Conservation (phyloP, 2,113 vertebrate genomes). For the Sinocyclocheilus rhinocerous region DNA sequence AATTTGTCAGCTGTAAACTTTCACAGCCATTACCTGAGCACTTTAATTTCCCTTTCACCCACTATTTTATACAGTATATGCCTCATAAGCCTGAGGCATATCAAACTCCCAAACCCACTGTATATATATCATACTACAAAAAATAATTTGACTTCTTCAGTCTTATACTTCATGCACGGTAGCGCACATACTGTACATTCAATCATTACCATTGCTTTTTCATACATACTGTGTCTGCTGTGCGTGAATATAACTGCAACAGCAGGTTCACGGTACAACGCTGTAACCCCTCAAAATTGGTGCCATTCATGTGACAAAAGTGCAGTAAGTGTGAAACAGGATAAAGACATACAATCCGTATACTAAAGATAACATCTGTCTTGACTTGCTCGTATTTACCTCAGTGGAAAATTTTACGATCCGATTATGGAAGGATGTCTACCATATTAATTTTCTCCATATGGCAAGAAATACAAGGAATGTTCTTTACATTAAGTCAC, state of each 20-base stretch:
- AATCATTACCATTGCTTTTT: background rate
- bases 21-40: background rate
- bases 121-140: background rate
- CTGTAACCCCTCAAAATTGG: background rate
- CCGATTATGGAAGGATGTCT: background rate
- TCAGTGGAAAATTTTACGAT: background rate
- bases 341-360: background rate
- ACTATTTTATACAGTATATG: background rate
- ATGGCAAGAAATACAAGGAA: background rate
- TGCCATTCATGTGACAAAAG: background rate
- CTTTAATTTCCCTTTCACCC: background rate
- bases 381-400: background rate
- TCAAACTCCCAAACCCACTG: background rate
- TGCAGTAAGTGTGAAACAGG: background rate
- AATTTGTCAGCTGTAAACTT: background rate
- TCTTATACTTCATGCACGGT: background rate
- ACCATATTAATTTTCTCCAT: background rate
- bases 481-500: background rate
- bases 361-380: background rate
- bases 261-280: background rate
- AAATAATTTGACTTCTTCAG: background rate
- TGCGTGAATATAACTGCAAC: background rate
- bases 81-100: background rate
- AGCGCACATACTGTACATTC: no score
- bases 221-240: no score